Conservation (phyloP, 2,797 vertebrate species). For the Typhlichthys eigenmanni region DNA sequence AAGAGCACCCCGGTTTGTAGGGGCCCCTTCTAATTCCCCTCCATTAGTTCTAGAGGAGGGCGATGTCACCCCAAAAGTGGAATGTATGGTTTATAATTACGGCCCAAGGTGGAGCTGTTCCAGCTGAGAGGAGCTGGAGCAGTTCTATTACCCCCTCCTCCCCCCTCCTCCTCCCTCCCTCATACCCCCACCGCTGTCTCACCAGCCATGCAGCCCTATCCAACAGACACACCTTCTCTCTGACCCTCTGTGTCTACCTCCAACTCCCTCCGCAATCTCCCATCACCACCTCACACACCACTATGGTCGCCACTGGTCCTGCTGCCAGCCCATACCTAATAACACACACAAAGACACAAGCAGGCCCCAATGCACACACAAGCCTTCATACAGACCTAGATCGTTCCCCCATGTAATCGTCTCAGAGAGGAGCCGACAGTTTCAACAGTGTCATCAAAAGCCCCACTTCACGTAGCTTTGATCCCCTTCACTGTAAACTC, state of each 20-base stretch:
- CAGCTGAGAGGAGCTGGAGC: conserved; percentile 71
- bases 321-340: conserved; percentile 19
- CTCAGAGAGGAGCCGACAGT: conserved; percentile 14
- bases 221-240: conserved; percentile 42
- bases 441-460: conserved; percentile 64
- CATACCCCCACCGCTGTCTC: conserved; percentile 41
- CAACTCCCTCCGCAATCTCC: conserved; percentile 75
- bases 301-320: conserved; percentile 39
- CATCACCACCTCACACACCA: conserved; percentile 59
- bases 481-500: conserved; percentile 73
- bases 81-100: conserved; percentile 85
- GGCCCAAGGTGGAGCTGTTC: conserved; percentile 77
- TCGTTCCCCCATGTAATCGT: no score
- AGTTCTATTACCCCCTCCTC: conserved; percentile 69
- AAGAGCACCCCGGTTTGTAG: conserved; percentile 54
- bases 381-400: not conserved
- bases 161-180: conserved; percentile 57
- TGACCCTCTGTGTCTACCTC: conserved; percentile 70
- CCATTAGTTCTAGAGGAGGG: conserved; percentile 76
- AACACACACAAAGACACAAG: conserved; percentile 1
- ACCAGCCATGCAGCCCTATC: conserved; percentile 49
- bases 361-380: not conserved
- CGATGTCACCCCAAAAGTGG: conserved; percentile 81
- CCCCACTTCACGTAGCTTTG: conserved; percentile 62
- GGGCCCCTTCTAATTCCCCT: conserved; percentile 75